phyloP scores from a whole-genome alignment of 1,140 invertebrate genomes.

The Hypothenemus hampei region DNA sequence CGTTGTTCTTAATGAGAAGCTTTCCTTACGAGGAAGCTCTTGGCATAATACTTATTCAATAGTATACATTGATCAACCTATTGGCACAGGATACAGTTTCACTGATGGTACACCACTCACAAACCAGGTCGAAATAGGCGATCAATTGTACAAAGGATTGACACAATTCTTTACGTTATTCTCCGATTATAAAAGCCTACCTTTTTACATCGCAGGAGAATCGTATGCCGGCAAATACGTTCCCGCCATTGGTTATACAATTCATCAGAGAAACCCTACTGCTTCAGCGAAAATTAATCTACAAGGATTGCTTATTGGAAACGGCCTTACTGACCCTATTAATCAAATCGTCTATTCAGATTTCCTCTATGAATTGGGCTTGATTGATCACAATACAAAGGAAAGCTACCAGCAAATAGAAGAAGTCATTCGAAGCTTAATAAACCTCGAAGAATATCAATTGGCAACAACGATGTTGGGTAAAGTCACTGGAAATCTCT shows the following conservation, averaged over 20 bases:
- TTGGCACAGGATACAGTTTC: slow-evolving; percentile 73
- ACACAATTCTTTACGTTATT: slow-evolving; percentile 68
- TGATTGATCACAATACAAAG: slow-evolving; percentile 60
- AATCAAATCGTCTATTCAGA: slow-evolving; percentile 56
- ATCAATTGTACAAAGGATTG: slow-evolving; percentile 59
- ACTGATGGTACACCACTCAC: slow-evolving; percentile 58
- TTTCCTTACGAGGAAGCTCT: slow-evolving; percentile 46
- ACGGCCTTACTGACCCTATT: slow-evolving; percentile 72
- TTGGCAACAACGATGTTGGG: neutral
- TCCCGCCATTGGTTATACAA: slow-evolving; percentile 69
- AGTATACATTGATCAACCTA: slow-evolving; percentile 81
- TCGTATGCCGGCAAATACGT: slow-evolving; percentile 85
- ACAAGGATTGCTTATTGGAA: slow-evolving; percentile 74
- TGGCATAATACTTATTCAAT: slow-evolving; percentile 71
- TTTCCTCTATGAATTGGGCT: slow-evolving; percentile 70
- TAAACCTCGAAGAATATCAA: slow-evolving; percentile 55
- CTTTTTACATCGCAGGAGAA: slow-evolving; percentile 75
- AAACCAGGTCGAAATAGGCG: slow-evolving; percentile 60
- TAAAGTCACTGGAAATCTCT: neutral
- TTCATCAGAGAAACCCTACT: slow-evolving; percentile 56
- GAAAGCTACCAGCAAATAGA: slow-evolving; percentile 25
- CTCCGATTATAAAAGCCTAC: slow-evolving; percentile 58
- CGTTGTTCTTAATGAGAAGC: slow-evolving; percentile 1
- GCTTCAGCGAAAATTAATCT: slow-evolving; percentile 60
- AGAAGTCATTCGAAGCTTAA: slow-evolving; percentile 39